phyloP scores from a whole-genome alignment of 1,140 invertebrate species.

The Drosophila repletoides region DNA sequence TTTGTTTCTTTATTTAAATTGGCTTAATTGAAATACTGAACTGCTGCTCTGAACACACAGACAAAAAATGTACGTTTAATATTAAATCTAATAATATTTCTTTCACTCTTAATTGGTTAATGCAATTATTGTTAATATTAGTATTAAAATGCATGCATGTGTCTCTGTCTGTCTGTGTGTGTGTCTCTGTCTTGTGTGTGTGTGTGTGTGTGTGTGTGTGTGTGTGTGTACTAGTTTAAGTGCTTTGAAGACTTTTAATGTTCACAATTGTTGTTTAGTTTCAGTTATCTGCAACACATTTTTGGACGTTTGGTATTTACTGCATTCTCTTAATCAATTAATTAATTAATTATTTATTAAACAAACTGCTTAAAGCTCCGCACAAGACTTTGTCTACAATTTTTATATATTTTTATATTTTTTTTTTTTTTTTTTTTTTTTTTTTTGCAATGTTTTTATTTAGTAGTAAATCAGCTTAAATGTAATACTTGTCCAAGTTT shows the following conservation, averaged over 20 bases:
- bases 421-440: constrained; percentile 25
- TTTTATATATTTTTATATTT: constrained; percentile 32
- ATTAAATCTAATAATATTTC: constrained; percentile 19
- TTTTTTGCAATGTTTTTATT: constrained; percentile 5
- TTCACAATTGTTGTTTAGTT: constrained; percentile 78
- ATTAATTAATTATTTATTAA: constrained; percentile 39
- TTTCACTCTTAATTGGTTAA: constrained; percentile 39
- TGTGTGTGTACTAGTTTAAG: constrained; percentile 26
- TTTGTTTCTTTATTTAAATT: constrained; percentile 35
- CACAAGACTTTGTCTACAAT: constrained; percentile 69
- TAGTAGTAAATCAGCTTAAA: constrained; percentile 42
- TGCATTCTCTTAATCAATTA: constrained; percentile 38
- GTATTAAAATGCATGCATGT: constrained; percentile 36
- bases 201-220: constrained; percentile 31
- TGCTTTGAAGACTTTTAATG: constrained; percentile 70
- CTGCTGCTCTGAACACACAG: constrained; percentile 69
- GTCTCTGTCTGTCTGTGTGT: constrained; percentile 30
- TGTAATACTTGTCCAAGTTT: constrained; percentile 30
- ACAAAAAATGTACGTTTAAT: constrained; percentile 47
- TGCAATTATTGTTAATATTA: constrained; percentile 8
- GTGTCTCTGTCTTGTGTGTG: constrained; percentile 26
- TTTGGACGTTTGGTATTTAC: constrained; percentile 71
- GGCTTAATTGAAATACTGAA: constrained; percentile 80
- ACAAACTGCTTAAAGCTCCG: constrained; percentile 73
- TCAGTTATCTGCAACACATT: constrained; percentile 52